A percentile compares a stretch with the other conserved stretches of the same genome.
phyloP scores from a whole-genome alignment of 2,113 vertebrate genomes.

The Xenus cinereus region DNA sequence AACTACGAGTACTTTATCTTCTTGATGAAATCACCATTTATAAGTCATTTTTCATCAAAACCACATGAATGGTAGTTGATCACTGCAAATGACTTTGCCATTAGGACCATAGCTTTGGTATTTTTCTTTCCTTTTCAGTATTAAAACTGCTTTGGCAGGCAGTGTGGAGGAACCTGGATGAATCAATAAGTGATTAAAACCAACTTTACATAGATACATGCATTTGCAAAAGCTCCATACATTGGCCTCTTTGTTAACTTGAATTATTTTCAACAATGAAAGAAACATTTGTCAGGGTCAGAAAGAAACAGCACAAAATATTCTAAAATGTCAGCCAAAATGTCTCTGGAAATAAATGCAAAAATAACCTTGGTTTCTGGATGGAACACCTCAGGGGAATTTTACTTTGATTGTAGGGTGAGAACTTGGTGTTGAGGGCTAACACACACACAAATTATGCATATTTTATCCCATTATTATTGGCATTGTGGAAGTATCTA shows the following conservation, averaged over 20 bases:
- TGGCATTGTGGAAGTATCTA: neutral
- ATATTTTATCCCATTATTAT: neutral
- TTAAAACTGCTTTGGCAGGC: conserved; percentile 46
- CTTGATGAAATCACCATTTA: conserved; percentile 52
- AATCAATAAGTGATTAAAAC: conserved; percentile 70
- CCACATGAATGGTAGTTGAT: conserved; percentile 52
- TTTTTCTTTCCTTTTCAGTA: conserved; percentile 50
- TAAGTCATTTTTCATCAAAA: conserved; percentile 67
- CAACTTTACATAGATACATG: conserved; percentile 51
- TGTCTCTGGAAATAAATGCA: neutral
- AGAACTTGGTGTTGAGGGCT: neutral
- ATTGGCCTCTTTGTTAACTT: conserved; percentile 43
- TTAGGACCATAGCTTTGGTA: conserved; percentile 46
- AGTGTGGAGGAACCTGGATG: neutral
- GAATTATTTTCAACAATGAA: conserved; percentile 58
- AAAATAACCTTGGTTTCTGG: neutral
- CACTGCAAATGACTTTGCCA: conserved; percentile 63
- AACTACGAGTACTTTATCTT: conserved; percentile 62
- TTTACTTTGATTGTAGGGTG: neutral
- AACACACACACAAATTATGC: neutral
- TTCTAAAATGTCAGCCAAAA: neutral
- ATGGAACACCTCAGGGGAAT: neutral
- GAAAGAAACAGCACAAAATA: neutral
- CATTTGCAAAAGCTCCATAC: conserved; percentile 8
- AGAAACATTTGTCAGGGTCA: conserved; percentile 39